Conservation (phyloP, 2,797 vertebrate genomes). For the Esox masquinongy region DNA sequence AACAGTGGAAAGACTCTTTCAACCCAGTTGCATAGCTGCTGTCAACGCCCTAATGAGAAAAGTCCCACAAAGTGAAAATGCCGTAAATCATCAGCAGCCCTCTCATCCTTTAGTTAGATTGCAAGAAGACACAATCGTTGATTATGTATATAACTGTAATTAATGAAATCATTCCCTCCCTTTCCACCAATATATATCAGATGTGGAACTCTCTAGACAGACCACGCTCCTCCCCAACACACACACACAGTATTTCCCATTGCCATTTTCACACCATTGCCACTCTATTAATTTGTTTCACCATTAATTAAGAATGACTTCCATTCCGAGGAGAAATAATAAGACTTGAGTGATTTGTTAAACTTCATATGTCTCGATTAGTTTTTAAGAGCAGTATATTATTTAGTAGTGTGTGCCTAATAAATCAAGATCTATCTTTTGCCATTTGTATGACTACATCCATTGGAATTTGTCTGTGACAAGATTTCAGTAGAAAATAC, state of each 20-base stretch:
- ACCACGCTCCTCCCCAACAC: too few relatives aligned
- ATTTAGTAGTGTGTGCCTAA: background rate
- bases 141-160: background rate
- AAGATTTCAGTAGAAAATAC: too few relatives aligned
- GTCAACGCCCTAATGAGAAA: background rate
- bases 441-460: background rate
- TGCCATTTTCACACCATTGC: too few relatives aligned
- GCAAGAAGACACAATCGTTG: background rate
- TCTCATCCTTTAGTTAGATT: background rate
- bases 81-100: background rate
- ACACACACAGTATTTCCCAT: too few relatives aligned
- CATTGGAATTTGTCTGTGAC: background rate
- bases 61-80: background rate
- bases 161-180: background rate
- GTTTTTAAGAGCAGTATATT: background rate
- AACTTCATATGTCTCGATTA: background rate
- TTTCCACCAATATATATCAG: background rate
- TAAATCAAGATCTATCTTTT: background rate
- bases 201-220: too few relatives aligned
- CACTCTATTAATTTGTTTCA: too few relatives aligned
- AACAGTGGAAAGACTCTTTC: background rate
- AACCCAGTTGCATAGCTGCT: background rate
- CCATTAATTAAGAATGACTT: too few relatives aligned
- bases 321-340: too few relatives aligned
- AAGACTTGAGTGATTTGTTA: too few relatives aligned